A percentile compares a stretch with the other conserved stretches of the same genome.
These are phyloP conservation scores for Drosophila suboccidentalis DNA, from an alignment of 2,888 invertebrate species.

Conservation along the genomic window DNA sequence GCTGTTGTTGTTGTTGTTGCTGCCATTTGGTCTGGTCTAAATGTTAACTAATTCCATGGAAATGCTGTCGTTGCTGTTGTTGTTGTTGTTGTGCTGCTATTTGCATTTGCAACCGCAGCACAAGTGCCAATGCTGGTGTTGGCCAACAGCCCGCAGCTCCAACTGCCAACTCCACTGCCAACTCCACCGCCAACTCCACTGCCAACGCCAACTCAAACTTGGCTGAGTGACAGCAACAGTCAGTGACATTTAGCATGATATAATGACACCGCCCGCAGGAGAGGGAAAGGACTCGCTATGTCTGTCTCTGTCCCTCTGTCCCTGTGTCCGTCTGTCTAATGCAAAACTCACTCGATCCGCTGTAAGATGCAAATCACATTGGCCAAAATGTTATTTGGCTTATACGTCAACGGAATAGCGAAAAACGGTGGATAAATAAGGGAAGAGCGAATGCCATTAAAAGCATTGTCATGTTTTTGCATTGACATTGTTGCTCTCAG, in stretches of 20 bases:
- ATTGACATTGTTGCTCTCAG: constrained; percentile 6
- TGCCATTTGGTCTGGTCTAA: constrained; percentile 69
- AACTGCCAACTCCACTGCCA: too few species aligned
- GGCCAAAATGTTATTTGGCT: constrained; percentile 68
- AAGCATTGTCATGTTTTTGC: constrained; percentile 74
- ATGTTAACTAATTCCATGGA: constrained; percentile 83
- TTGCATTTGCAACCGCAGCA: constrained; percentile 70
- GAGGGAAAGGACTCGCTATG: constrained; percentile 31
- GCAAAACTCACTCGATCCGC: constrained; percentile 47
- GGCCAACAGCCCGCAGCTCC: constrained; percentile 59
- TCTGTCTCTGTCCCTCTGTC: neutral
- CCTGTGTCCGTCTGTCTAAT: constrained; percentile 29
- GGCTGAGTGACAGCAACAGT: constrained; percentile 73
- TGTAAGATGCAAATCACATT: constrained; percentile 78
- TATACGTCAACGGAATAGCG: constrained; percentile 31
- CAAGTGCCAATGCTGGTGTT: constrained; percentile 41
- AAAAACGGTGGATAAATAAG: neutral
- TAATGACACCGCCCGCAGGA: constrained; percentile 72
- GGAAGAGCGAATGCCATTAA: constrained; percentile 54
- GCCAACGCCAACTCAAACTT: neutral
- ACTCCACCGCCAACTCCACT: neutral
- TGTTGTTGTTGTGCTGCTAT: constrained; percentile 57
- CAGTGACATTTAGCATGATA: constrained; percentile 82
- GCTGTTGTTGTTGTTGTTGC: constrained; percentile 45
- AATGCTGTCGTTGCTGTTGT: constrained; percentile 28